Conservation (phyloP, 2,888 invertebrate species). For the Flabesymbios commensalis region DNA sequence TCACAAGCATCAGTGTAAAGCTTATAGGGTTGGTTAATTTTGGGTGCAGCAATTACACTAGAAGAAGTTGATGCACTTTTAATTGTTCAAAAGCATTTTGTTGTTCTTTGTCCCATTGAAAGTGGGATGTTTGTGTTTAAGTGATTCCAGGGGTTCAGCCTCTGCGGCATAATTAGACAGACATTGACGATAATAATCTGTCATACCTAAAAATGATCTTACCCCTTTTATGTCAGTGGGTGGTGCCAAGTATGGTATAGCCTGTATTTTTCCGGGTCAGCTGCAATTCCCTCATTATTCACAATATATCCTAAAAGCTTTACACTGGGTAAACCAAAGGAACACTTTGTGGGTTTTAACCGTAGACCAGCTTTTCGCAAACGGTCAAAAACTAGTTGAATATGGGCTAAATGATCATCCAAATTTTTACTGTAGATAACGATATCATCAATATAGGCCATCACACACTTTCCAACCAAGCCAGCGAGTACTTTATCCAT, state of each 20-base stretch:
- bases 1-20: too few relatives aligned
- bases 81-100: too few relatives aligned
- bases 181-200: constrained; percentile 2
- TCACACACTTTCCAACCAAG: background rate
- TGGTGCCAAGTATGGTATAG: background rate
- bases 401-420: background rate
- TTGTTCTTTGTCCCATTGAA: too few relatives aligned
- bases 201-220: background rate
- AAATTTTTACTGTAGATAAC: background rate
- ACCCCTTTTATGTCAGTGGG: background rate
- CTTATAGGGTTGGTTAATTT: too few relatives aligned
- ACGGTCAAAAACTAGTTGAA: background rate
- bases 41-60: too few relatives aligned
- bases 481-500: background rate
- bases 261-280: background rate
- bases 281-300: background rate
- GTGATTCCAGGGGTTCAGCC: too few relatives aligned
- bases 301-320: background rate
- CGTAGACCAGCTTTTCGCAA: background rate
- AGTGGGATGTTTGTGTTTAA: too few relatives aligned
- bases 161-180: too few relatives aligned
- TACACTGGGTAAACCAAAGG: background rate
- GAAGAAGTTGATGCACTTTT: too few relatives aligned
- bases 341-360: background rate
- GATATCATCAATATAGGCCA: constrained; percentile 4